phyloP scores from a whole-genome alignment of 2,113 vertebrate genomes.

The Perca schrenkii region DNA sequence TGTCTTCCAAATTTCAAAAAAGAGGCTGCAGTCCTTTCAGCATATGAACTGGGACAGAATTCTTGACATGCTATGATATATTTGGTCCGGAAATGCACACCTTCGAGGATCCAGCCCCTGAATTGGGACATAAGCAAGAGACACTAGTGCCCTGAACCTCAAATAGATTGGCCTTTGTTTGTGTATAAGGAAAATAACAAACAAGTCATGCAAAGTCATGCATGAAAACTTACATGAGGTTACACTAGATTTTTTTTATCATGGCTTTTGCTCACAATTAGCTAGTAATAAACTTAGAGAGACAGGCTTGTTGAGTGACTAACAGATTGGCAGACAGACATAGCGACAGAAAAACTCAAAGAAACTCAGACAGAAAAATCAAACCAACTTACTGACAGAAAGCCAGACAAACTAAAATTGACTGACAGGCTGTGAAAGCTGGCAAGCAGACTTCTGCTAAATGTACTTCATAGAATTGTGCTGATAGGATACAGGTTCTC shows the following conservation, averaged over 20 bases:
- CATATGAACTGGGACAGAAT: slow-evolving; percentile 2
- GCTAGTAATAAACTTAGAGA: not conserved
- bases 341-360: slow-evolving; percentile 34
- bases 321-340: slow-evolving; percentile 21
- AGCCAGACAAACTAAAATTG: slow-evolving; percentile 57
- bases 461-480: slow-evolving; percentile 55
- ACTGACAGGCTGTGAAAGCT: slow-evolving; percentile 48
- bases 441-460: slow-evolving; percentile 32
- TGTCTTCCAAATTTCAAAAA: slow-evolving; percentile 25
- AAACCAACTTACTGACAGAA: slow-evolving; percentile 53
- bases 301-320: slow-evolving; percentile 5
- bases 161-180: slow-evolving; percentile 1
- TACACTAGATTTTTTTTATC: not conserved
- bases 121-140: slow-evolving; percentile 5
- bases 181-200: not conserved
- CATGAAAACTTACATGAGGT: not conserved
- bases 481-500: slow-evolving; percentile 59
- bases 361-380: slow-evolving; percentile 53
- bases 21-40: not conserved
- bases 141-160: slow-evolving; percentile 3
- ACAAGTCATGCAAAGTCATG: no score
- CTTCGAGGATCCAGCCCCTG: not conserved
- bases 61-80: not conserved
- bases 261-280: not conserved
- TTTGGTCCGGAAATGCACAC: slow-evolving; percentile 19